Percentiles rank a stretch among this genome's conserved stretches.
Evolutionary conservation across 2,888 invertebrate species (phyloP).

Genomic region (Molanna angustata): DNA sequence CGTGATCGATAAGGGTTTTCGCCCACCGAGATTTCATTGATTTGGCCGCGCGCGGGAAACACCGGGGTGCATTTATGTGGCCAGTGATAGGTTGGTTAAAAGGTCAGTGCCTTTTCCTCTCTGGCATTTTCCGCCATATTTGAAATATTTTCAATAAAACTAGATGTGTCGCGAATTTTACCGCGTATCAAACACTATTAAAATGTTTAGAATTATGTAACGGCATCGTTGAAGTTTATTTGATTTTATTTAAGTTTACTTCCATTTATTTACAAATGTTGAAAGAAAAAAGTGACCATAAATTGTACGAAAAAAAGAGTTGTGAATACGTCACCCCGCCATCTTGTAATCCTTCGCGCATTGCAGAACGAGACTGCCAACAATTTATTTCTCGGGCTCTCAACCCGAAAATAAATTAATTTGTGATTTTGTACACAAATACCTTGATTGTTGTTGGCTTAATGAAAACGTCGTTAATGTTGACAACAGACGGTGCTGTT

Average conservation of each 20-base stretch:
- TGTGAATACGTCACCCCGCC: slow-evolving; percentile 41
- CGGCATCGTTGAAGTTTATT: neutral
- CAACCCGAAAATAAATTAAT: slow-evolving; percentile 53
- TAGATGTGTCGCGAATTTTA: neutral
- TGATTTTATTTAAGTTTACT: slow-evolving; percentile 8
- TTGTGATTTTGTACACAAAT: slow-evolving; percentile 56
- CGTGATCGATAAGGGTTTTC: slow-evolving; percentile 23
- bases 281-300: slow-evolving; percentile 18
- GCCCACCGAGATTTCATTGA: slow-evolving; percentile 16
- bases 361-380: slow-evolving; percentile 57
- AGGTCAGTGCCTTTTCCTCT: slow-evolving; percentile 28
- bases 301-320: slow-evolving; percentile 17
- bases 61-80: slow-evolving; percentile 19
- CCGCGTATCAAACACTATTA: neutral
- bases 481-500: slow-evolving; percentile 53
- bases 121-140: slow-evolving; percentile 27
- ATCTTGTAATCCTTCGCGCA: slow-evolving; percentile 60
- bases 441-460: slow-evolving; percentile 56
- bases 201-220: neutral
- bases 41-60: slow-evolving; percentile 28
- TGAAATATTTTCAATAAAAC: slow-evolving; percentile 19
- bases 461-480: slow-evolving; percentile 52
- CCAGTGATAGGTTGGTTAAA: slow-evolving; percentile 13
- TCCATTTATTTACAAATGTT: slow-evolving; percentile 12
- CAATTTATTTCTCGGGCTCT: slow-evolving; percentile 57